Percentiles rank a stretch among this genome's conserved stretches.
phyloP scores from a whole-genome alignment of 2,113 vertebrate genomes.

The Microtus montanus region DNA sequence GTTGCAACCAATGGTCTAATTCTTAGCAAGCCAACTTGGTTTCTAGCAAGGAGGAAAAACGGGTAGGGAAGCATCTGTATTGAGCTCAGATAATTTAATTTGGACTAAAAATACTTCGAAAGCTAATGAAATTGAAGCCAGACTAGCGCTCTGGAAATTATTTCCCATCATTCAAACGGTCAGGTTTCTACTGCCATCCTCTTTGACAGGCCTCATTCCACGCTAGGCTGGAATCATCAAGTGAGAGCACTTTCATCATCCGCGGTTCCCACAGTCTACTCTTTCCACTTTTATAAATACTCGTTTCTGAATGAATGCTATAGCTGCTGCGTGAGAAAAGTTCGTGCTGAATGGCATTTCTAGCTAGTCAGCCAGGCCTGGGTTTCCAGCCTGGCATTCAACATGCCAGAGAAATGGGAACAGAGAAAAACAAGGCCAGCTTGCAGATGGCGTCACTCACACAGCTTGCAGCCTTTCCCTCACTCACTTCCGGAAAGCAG shows the following conservation, averaged over 20 bases:
- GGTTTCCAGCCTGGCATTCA: slow-evolving; percentile 22
- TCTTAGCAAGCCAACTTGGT: slow-evolving; percentile 28
- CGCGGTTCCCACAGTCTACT: neutral
- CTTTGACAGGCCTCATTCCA: neutral
- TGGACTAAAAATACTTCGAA: slow-evolving; percentile 17
- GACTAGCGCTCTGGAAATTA: neutral
- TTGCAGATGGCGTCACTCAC: slow-evolving; percentile 14
- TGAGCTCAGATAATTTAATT: slow-evolving; percentile 38
- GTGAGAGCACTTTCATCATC: neutral
- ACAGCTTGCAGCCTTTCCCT: neutral
- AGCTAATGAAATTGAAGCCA: slow-evolving; percentile 12
- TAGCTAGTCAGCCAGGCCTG: slow-evolving; percentile 3
- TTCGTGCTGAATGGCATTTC: slow-evolving; percentile 15
- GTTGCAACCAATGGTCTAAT: neutral
- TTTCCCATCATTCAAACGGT: neutral
- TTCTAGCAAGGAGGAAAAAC: neutral
- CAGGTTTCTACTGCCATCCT: neutral
- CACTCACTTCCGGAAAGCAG: slow-evolving; percentile 42
- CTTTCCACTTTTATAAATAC: slow-evolving; percentile 11
- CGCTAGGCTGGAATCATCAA: neutral
- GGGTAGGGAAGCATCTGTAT: neutral
- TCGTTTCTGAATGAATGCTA: slow-evolving; percentile 51
- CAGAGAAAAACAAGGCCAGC: slow-evolving; percentile 1
- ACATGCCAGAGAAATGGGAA: neutral
- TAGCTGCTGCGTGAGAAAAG: neutral